Base-by-base conservation (phyloP, 37 sponge, comb jelly and placozoan genomes). In the Ianthella basta region DNA sequence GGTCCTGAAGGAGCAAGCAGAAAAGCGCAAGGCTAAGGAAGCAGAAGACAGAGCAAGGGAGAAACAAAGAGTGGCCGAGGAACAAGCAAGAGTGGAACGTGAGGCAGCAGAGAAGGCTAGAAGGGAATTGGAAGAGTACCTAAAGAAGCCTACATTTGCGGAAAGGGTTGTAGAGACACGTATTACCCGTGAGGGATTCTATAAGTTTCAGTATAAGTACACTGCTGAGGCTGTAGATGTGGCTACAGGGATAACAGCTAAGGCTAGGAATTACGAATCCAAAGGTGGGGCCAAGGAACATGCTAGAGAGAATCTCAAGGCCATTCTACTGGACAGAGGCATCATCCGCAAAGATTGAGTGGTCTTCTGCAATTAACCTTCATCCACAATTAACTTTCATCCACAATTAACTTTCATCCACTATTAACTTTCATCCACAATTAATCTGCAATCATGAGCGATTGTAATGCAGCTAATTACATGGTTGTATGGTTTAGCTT, bases 281-380 rank as follows among this genome's bases (percentile, higher is more conserved):
- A 37, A 72, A 35, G 18, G 40, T 72, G 73, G 73, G 10, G 73
- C 73, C 30, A 72, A 72, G 19, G 73, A 72, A 72, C 35, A 72
- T 37, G 73, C 73, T 19, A 72, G 27, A n/a, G 25, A 24, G 25
- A 66, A 66, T n/a, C 68, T 66, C 25, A 66, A n/a, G 39, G 73
- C 73, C 73, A 72, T 38, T 8, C 73, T 72, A 12, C 73, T 72
- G 35, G 40, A 72, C 35, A 72, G 19, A 34, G 73, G 73, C 10
- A 72, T 72, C 37, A 72, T 72, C 19, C 73, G 73, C 35, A 72
- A 72, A 19, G 73, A 24, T n/a, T 66, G 29, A n/a, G n/a, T n/a
- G n/a, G n/a, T n/a, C n/a, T n/a, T n/a, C n/a, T n/a, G n/a, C n/a
- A n/a, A n/a, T n/a, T n/a, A n/a, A n/a, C n/a, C n/a, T n/a, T n/a